Evolutionary conservation across 1,140 invertebrate species (phyloP).

Genomic region (Samia ricini): DNA sequence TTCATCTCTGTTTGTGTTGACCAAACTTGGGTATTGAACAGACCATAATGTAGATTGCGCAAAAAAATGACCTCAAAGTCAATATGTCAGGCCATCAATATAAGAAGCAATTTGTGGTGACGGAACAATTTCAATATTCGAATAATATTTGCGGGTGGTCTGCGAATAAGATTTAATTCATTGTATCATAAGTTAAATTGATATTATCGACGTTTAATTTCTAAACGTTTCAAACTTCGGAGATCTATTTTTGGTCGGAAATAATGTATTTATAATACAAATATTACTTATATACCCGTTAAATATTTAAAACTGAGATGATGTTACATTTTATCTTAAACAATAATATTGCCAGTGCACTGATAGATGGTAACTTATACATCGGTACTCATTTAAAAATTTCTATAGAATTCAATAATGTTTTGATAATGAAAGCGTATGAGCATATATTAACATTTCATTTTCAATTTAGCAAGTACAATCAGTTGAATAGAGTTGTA

Average conservation of each 20-base stretch:
- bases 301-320: no score
- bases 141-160: conserved; percentile 60
- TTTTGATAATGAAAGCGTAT: no score
- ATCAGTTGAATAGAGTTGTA: conserved; percentile 53
- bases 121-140: conserved; percentile 45
- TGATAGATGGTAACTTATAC: not conserved
- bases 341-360: not conserved
- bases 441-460: not conserved
- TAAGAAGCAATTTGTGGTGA: conserved; percentile 16
- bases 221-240: not conserved
- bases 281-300: no score
- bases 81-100: conserved; percentile 46
- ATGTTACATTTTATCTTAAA: no score
- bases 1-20: conserved; percentile 9
- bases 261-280: not conserved
- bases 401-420: no score
- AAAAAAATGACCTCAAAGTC: conserved; percentile 35
- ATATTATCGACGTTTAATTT: not conserved
- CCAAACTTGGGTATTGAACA: conserved; percentile 16
- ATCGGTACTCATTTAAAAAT: no score
- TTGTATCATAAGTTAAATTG: not conserved
- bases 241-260: not conserved
- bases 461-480: not conserved
- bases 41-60: conserved; percentile 20
- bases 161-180: conserved; percentile 22